Conservation (phyloP, 1,140 invertebrate genomes). For the Hypothenemus hampei region DNA sequence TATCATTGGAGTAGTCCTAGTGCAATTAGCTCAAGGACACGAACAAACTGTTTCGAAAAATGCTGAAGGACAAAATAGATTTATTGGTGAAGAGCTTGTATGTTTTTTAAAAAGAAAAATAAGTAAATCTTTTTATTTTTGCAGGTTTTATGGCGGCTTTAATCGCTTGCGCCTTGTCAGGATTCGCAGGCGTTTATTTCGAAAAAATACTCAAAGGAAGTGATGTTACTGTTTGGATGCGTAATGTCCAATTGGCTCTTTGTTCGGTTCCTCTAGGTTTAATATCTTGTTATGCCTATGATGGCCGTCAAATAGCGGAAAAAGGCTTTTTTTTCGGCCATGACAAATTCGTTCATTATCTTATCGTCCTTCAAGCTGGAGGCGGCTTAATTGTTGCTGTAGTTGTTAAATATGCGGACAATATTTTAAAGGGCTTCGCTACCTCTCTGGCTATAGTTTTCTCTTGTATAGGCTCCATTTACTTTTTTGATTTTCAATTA, state of each 20-base stretch:
- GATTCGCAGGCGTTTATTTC: conserved; percentile 98
- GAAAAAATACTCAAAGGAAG: conserved; percentile 98
- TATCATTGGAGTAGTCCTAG: conserved; percentile 82
- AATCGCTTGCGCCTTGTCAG: conserved; percentile 88
- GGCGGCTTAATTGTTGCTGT: conserved; percentile 91
- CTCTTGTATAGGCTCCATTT: conserved; percentile 89
- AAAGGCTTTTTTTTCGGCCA: conserved; percentile 76
- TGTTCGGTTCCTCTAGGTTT: conserved; percentile 75
- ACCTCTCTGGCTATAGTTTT: conserved; percentile 95
- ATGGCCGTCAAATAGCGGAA: conserved; percentile 50
- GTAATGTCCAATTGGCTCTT: conserved; percentile 86
- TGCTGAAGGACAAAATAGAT: conserved; percentile 62
- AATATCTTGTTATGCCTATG: conserved; percentile 62
- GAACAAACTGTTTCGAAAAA: conserved; percentile 31
- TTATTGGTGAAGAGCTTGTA: conserved; percentile 54
- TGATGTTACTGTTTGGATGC: conserved; percentile 93
- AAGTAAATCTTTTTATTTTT: background rate
- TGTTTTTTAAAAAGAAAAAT: background rate
- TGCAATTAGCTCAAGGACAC: conserved; percentile 62
- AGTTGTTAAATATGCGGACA: conserved; percentile 96
- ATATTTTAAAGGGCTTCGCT: conserved; percentile 94
- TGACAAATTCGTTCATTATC: conserved; percentile 78
- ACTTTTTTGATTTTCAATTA: conserved; percentile 86
- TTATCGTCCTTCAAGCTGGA: conserved; percentile 78
- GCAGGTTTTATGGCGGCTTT: conserved; percentile 82